phyloP scores from a whole-genome alignment of 1,140 invertebrate species.

The Planococcus citri region DNA sequence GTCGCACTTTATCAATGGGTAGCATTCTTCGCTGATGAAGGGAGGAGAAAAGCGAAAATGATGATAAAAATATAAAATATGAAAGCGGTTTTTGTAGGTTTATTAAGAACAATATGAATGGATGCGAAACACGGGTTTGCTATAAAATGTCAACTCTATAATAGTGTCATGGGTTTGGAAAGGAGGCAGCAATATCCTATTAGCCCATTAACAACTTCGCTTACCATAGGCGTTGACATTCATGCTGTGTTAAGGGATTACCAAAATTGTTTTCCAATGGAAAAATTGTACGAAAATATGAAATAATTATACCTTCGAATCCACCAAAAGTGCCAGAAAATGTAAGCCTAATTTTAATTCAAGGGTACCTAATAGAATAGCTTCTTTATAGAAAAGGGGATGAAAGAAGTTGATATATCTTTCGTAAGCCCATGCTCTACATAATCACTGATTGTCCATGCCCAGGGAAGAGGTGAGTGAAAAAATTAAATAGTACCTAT shows the following conservation, averaged over 20 bases:
- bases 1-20: not conserved
- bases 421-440: too few species aligned
- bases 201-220: slow-evolving; percentile 16
- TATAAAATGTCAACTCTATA: slow-evolving; percentile 16
- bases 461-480: too few species aligned
- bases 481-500: too few species aligned
- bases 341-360: too few species aligned
- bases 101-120: slow-evolving; percentile 20
- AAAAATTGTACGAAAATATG: too few species aligned
- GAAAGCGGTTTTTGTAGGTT: slow-evolving; percentile 19
- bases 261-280: not conserved
- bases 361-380: too few species aligned
- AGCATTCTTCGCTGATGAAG: not conserved
- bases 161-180: not conserved
- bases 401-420: too few species aligned
- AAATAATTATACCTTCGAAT: too few species aligned
- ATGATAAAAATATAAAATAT: slow-evolving; percentile 16
- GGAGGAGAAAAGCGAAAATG: slow-evolving; percentile 11
- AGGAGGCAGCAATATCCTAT: slow-evolving; percentile 10
- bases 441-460: too few species aligned
- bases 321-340: too few species aligned
- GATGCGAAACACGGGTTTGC: slow-evolving; percentile 13
- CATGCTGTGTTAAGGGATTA: not conserved
- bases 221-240: not conserved
- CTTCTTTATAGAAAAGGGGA: too few species aligned